Percentiles rank a stretch among this genome's conserved stretches.
Conservation (phyloP, 2,797 vertebrate species). For the Cichlasoma orientale region DNA sequence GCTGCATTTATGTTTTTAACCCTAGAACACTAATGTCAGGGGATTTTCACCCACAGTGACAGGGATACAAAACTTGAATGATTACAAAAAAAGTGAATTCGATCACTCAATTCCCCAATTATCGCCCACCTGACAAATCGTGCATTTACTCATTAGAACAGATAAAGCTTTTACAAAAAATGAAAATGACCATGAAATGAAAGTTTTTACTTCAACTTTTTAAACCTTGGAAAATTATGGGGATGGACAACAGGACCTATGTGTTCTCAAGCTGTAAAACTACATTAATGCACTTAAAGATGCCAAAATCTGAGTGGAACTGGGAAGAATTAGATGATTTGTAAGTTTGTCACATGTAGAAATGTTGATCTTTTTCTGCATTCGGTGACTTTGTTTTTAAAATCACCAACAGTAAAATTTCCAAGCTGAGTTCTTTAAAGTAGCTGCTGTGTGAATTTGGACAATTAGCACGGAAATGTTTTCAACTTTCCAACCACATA, state of each 20-base stretch:
- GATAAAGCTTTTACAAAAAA: no score
- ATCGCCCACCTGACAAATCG: no score
- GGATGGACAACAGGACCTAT: no score
- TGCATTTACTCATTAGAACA: no score
- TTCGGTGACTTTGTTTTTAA: neutral
- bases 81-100: no score
- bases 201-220: no score
- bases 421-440: conserved; percentile 5
- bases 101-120: no score
- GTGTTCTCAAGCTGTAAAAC: neutral
- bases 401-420: neutral
- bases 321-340: neutral
- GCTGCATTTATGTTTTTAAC: neutral
- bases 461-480: neutral
- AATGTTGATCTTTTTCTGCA: neutral
- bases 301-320: neutral
- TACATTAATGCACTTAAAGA: neutral
- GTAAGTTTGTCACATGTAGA: neutral
- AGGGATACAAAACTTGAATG: no score
- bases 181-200: no score
- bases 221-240: no score
- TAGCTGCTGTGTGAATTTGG: conserved; percentile 36
- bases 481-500: conserved; percentile 10
- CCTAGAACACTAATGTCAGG: no score
- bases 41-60: neutral